phyloP scores from a whole-genome alignment of 2,888 invertebrate genomes.

The Notodonta dromedarius region DNA sequence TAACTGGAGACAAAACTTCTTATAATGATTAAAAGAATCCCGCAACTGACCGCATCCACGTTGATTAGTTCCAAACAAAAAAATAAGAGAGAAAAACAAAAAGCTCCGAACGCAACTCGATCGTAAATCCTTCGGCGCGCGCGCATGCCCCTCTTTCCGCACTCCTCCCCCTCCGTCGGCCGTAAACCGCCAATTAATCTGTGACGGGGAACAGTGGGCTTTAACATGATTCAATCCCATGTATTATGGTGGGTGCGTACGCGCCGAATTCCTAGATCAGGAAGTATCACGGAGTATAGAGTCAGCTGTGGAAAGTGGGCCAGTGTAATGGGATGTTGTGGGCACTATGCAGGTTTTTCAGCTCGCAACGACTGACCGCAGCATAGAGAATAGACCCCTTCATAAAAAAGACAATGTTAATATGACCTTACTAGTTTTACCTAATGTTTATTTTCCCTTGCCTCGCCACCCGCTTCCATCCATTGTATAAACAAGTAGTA shows the following conservation, averaged over 20 bases:
- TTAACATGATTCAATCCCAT: conserved; percentile 42
- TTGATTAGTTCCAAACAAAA: conserved; percentile 34
- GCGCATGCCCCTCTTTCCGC: conserved; percentile 20
- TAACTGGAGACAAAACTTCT: not conserved
- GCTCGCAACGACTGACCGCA: too few relatives aligned
- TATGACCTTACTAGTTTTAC: too few relatives aligned
- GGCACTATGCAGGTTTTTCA: too few relatives aligned
- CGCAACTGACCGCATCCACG: conserved; percentile 7
- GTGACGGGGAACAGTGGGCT: conserved; percentile 49
- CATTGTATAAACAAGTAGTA: too few relatives aligned
- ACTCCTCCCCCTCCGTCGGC: conserved; percentile 17
- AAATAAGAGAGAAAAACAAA: conserved; percentile 26
- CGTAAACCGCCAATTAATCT: conserved; percentile 57
- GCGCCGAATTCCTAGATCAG: conserved; percentile 34
- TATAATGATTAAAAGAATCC: not conserved
- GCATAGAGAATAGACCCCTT: too few relatives aligned
- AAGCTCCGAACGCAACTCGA: conserved; percentile 20
- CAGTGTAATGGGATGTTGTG: conserved; percentile 4
- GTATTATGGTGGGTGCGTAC: conserved; percentile 20
- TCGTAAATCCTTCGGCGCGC: conserved; percentile 33
- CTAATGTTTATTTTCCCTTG: too few relatives aligned
- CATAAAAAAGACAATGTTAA: too few relatives aligned
- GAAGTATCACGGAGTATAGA: conserved; percentile 13
- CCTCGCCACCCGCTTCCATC: too few relatives aligned
- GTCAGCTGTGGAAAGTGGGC: conserved; percentile 48